Base-by-base conservation (phyloP, 1,140 invertebrate genomes). In the Drosophila subobscura region DNA sequence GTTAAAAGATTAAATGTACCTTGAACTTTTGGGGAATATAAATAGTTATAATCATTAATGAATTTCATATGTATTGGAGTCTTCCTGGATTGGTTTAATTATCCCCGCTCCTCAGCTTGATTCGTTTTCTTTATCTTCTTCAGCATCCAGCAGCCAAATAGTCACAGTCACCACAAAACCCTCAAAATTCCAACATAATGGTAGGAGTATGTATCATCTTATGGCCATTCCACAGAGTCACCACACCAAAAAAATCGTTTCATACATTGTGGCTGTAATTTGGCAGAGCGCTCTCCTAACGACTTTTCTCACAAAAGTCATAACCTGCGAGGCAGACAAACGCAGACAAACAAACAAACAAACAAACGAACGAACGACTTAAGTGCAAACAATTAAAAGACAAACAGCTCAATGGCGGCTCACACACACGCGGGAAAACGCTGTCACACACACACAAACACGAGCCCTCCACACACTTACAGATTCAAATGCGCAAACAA, bases 321-420 rank as follows among this genome's bases (percentile, higher is more conserved):
- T 86, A 85, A 80, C 77, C 80, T 86, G 57, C 33, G 45, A 57
- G 46, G 57, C 61, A 63, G 49, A 78, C 71, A 53, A 57, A 57
- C 56, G 44, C 61, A 64, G 55, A 53, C 56, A 53, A 27, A 55
- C 42, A 52, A 66, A 63, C 79, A 74, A 42, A 57, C 56, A 64
- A 70, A 64, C 56, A 70, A 63, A 60, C 58, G 74, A 56, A 52
- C 71, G 61, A 61, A 65, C 59, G 74, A 71, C 83, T 81, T 81
- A 86, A 86, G 81, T 86, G 81, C 81, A 86, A 86, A 86, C 81
- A 86, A 86, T 86, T 86, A 86, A 86, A 86, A 86, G 75, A 83
- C 81, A 86, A 86, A 86, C 81, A 86, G 83, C 81, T 86, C 81
- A 77, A 83, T 83, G 79, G 56, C 61, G 50, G 54, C 60, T 50